Conservation (phyloP, 2,888 invertebrate genomes). For the Campoletis raptor region DNA sequence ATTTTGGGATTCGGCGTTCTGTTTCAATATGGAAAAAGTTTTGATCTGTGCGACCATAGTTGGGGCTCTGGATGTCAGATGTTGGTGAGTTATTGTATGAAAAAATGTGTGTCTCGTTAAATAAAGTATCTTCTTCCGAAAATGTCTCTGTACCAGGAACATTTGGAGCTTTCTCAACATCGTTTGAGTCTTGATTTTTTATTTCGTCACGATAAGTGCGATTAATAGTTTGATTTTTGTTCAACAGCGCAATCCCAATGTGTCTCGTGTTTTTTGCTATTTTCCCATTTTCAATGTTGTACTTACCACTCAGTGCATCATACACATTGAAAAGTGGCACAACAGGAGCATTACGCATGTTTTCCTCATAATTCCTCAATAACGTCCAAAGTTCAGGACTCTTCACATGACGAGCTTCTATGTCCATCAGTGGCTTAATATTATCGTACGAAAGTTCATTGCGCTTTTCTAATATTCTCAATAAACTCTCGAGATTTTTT, state of each 20-base stretch:
- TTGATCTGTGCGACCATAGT: slow-evolving; percentile 2
- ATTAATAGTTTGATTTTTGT: not conserved
- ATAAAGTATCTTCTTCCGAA: slow-evolving; percentile 14
- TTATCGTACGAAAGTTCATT: slow-evolving; percentile 72
- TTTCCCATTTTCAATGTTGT: slow-evolving; percentile 5
- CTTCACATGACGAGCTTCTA: slow-evolving; percentile 71
- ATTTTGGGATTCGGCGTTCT: slow-evolving; percentile 27
- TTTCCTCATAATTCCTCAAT: slow-evolving; percentile 73
- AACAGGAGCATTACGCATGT: slow-evolving; percentile 27
- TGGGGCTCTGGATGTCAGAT: not conserved
- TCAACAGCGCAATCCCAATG: not conserved
- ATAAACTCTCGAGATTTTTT: slow-evolving; percentile 72
- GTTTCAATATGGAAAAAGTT: slow-evolving; percentile 59
- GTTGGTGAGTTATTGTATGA: not conserved
- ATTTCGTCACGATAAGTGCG: slow-evolving; percentile 21
- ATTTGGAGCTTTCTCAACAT: not conserved
- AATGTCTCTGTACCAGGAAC: not conserved
- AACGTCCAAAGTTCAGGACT: slow-evolving; percentile 62
- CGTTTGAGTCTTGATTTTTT: slow-evolving; percentile 4
- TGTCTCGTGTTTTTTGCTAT: not conserved
- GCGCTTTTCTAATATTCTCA: slow-evolving; percentile 78
- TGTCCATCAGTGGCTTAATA: slow-evolving; percentile 74
- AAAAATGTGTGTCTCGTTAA: slow-evolving; percentile 42
- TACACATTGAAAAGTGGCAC: slow-evolving; percentile 70
- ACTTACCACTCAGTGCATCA: slow-evolving; percentile 71